Evolutionary conservation across 2,113 vertebrate genomes (phyloP).

Genomic region (Physeter macrocephalus): DNA sequence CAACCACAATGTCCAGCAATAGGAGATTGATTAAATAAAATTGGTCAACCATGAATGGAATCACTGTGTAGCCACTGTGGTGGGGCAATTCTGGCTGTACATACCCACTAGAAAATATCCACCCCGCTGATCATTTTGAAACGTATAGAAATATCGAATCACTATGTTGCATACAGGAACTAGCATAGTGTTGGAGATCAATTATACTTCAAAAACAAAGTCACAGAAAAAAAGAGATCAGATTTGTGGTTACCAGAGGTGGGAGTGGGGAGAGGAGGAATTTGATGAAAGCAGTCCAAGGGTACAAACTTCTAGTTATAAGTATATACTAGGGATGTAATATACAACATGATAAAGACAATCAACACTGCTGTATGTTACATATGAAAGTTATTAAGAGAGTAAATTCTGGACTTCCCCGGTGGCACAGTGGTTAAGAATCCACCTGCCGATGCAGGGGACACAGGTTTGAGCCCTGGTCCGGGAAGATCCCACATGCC

Average conservation of each 20-base stretch:
- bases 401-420: neutral
- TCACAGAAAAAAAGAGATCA: neutral
- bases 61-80: neutral
- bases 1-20: neutral
- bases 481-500: too few species aligned
- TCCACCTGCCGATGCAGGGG: too few species aligned
- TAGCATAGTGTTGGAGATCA: neutral
- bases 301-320: neutral
- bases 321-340: neutral
- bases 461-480: too few species aligned
- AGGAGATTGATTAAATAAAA: neutral
- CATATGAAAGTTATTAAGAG: neutral
- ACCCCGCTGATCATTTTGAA: neutral
- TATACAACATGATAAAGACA: neutral
- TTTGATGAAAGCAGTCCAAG: neutral
- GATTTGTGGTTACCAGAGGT: neutral
- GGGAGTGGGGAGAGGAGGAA: too few species aligned
- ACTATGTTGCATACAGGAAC: neutral
- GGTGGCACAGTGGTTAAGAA: too few species aligned
- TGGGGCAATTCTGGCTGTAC: neutral
- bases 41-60: neutral
- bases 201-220: neutral
- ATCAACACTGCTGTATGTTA: neutral
- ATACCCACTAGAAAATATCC: neutral
- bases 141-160: neutral